Evolutionary conservation across 2,113 vertebrate genomes (phyloP).

Genomic region (Eleginops maclovinus): DNA sequence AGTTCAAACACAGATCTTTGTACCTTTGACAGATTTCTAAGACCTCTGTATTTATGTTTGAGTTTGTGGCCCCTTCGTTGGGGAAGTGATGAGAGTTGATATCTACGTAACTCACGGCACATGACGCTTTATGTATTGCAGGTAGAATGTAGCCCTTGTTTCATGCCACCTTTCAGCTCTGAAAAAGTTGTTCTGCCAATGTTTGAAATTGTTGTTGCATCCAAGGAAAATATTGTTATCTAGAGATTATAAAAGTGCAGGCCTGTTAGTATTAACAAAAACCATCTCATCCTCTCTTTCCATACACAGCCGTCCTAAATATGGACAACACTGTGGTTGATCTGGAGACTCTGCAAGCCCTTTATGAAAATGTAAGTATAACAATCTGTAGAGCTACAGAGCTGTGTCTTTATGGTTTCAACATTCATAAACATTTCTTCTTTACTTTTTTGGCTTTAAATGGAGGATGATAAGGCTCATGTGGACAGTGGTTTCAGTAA

Average conservation of each 20-base stretch:
- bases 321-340: slow-evolving; percentile 97
- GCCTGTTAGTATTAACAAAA: slow-evolving; percentile 44
- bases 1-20: slow-evolving; percentile 81
- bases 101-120: slow-evolving; percentile 41
- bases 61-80: slow-evolving; percentile 57
- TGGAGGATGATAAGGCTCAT: slow-evolving; percentile 23
- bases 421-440: slow-evolving; percentile 32
- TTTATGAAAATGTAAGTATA: slow-evolving; percentile 97
- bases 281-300: slow-evolving; percentile 61
- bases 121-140: not conserved
- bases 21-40: slow-evolving; percentile 78
- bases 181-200: slow-evolving; percentile 7
- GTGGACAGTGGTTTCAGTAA: slow-evolving; percentile 41
- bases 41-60: slow-evolving; percentile 71
- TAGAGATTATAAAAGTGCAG: slow-evolving; percentile 5
- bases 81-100: slow-evolving; percentile 63
- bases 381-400: not conserved
- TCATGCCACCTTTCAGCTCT: slow-evolving; percentile 19
- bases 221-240: slow-evolving; percentile 21
- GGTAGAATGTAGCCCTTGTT: slow-evolving; percentile 30
- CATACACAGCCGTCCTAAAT: slow-evolving; percentile 91
- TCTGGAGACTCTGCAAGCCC: slow-evolving; percentile 96
- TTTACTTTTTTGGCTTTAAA: slow-evolving; percentile 33
- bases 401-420: slow-evolving; percentile 31
- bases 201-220: slow-evolving; percentile 23